Evolutionary conservation across 1,140 invertebrate species (phyloP), one percentile per base, ranked within the genome.

Genomic region (Batillaria attramentaria): DNA sequence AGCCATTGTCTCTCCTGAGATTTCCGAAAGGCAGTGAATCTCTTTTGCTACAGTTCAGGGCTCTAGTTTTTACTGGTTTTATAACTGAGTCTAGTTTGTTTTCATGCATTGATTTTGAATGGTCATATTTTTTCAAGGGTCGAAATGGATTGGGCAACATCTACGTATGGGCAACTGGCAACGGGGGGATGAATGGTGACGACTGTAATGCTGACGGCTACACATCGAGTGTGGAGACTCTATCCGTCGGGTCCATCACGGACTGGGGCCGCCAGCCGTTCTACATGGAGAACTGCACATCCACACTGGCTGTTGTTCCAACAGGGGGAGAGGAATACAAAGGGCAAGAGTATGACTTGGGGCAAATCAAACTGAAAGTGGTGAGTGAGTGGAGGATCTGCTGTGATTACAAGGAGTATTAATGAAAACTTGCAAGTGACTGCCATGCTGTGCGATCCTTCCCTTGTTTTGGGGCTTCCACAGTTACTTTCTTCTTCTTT

Each of bases 141-240:
- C 82, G 92, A 13, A 78, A 83, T 43, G 91, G 91, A 2, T 83
- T 85, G 72, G 92, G 92, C 0, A 87, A 80, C 13, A 88, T 92
- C 33, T 92, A 86, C 84, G 90, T 92, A 3, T 92, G 92, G 92
- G 92, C 92, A 1, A 90, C 91, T 31, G 92, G 92, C 31, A 92
- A 92, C 83, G 92, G 92, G 24, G 92, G 92, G 1, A 77, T 72
- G n/a, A 79, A 84, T 31, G 83, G 84, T 39, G 92, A 92, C 78
- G 87, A 91, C 78, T 92, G 92, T 80, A 90, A 88, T 54, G 85
- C 87, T 70, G 92, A 92, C 83, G 92, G 92, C 20, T 92, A 92
- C 78, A 91, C 91, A 0, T 88, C 88, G 24, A 91, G 88, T 50
- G 85, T 87, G 3, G 89, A 91, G 75, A 91, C 91, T 2, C 75